phyloP scores from a whole-genome alignment of 2,888 invertebrate species.

The Eulithis testata region DNA sequence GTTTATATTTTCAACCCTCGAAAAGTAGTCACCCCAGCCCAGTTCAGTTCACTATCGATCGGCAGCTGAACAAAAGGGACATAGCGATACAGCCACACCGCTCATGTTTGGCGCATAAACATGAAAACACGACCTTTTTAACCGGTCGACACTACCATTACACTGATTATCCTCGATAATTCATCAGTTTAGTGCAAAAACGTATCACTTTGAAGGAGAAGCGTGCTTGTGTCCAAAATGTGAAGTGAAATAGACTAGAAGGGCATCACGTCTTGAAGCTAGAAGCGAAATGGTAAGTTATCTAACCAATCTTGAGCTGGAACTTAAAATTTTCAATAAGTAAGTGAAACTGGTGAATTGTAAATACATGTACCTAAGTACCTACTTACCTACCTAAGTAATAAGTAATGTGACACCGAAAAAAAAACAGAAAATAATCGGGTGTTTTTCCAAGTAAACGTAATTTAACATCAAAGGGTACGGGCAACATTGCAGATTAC shows the following conservation, averaged over 20 bases:
- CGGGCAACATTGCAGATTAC: conserved; percentile 17
- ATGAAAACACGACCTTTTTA: conserved; percentile 72
- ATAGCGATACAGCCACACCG: conserved; percentile 59
- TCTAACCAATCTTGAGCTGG: conserved; percentile 22
- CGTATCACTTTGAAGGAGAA: conserved; percentile 23
- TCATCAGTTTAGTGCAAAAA: conserved; percentile 29
- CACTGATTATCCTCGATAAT: conserved; percentile 44
- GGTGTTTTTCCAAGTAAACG: conserved; percentile 2
- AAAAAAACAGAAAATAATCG: neutral
- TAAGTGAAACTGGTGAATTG: too few relatives aligned
- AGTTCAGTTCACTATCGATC: conserved; percentile 68
- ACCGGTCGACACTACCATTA: conserved; percentile 52
- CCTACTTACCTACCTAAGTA: too few relatives aligned
- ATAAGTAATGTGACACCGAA: neutral
- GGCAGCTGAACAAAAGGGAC: conserved; percentile 65
- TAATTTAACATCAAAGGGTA: conserved; percentile 4
- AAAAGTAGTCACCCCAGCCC: conserved; percentile 67
- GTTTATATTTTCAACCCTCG: conserved; percentile 1
- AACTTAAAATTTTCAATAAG: too few relatives aligned
- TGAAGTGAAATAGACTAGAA: conserved; percentile 17
- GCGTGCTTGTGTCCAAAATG: conserved; percentile 36
- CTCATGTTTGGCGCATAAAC: conserved; percentile 78
- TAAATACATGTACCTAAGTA: too few relatives aligned
- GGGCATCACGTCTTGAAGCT: conserved; percentile 14
- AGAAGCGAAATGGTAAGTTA: conserved; percentile 49